Percentiles rank a stretch among this genome's conserved stretches.
Evolutionary conservation across 37 sponge, comb jelly and placozoan species (phyloP).

Genomic region (Oopsacas minuta): DNA sequence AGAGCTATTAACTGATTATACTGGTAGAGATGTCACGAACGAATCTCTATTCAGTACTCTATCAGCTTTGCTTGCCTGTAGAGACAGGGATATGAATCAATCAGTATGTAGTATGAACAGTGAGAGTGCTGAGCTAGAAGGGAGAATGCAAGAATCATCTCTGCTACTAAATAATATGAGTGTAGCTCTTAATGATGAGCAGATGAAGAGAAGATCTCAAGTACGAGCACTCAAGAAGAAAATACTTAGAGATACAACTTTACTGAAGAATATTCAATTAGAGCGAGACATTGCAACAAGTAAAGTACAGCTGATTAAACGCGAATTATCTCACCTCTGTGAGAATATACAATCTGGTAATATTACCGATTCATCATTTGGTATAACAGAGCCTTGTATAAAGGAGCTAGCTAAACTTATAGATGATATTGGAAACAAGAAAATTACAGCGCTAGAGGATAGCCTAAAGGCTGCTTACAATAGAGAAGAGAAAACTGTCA

Average conservation of each 20-base stretch:
- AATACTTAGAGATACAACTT: background rate
- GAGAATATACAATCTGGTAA: background rate
- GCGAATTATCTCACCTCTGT: background rate
- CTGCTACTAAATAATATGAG: background rate
- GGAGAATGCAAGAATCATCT: background rate
- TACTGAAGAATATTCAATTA: background rate
- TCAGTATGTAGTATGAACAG: background rate
- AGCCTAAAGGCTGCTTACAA: background rate
- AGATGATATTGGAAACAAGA: background rate
- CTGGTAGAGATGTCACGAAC: background rate
- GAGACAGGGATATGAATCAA: background rate
- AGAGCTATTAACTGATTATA: background rate
- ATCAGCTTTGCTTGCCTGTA: background rate
- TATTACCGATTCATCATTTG: background rate
- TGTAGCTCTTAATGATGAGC: background rate
- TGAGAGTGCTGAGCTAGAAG: background rate
- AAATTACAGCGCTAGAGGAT: background rate
- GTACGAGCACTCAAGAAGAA: background rate
- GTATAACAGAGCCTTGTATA: background rate
- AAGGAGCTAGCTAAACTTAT: background rate
- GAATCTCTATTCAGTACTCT: background rate
- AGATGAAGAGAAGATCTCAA: background rate
- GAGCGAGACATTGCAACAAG: background rate
- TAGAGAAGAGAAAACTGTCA: background rate
- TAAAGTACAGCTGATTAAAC: background rate